Percentiles rank a stretch among this genome's conserved stretches.
phyloP scores from a whole-genome alignment of 2,888 invertebrate genomes.

The Sthenelais limicola region DNA sequence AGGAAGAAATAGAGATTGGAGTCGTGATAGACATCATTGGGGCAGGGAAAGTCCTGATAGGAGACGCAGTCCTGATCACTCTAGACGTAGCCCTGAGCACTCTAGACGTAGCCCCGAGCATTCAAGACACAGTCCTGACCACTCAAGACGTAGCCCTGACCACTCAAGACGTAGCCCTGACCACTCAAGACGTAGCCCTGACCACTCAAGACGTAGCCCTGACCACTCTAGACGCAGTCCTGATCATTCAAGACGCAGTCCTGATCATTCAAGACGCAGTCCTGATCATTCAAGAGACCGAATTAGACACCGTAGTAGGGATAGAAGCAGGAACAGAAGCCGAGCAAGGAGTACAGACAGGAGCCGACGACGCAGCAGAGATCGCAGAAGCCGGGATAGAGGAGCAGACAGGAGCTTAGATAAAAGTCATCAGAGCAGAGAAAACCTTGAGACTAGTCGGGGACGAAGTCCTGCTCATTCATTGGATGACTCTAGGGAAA shows the following conservation, averaged over 20 bases:
- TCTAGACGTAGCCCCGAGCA: background rate
- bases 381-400: conserved; percentile 11
- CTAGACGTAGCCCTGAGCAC: background rate
- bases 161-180: background rate
- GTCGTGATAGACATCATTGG: background rate
- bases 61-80: background rate
- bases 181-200: background rate
- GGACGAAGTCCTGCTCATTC: background rate
- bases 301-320: background rate
- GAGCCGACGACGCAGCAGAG: conserved; percentile 18
- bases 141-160: background rate
- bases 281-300: conserved; percentile 1
- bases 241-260: too few species aligned
- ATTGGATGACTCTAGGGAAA: conserved; percentile 17
- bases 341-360: conserved; percentile 30
- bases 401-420: background rate
- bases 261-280: conserved; percentile 1
- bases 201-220: background rate
- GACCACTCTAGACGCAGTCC: background rate
- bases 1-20: background rate
- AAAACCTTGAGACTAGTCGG: conserved; percentile 2
- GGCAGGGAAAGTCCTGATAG: background rate
- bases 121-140: background rate
- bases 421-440: background rate
- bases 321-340: conserved; percentile 5